A percentile compares a stretch with the other conserved stretches of the same genome.
Conservation (phyloP, 2,888 invertebrate species). For the Agonopterix heracliana region DNA sequence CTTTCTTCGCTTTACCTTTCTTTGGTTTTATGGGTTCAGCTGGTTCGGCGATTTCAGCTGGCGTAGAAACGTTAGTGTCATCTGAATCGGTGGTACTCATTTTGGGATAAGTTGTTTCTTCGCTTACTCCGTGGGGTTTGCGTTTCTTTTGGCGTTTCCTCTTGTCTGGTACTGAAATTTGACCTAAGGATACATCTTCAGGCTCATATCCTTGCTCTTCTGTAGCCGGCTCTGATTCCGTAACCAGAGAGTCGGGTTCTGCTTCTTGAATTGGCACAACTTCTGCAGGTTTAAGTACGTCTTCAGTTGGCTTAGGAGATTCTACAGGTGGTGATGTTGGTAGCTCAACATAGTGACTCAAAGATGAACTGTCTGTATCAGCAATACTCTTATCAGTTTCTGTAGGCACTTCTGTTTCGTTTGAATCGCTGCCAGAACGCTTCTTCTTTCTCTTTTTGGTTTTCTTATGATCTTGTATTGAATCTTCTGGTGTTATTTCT, state of each 20-base stretch:
- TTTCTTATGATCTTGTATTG: slow-evolving; percentile 61
- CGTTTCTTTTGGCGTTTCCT: slow-evolving; percentile 74
- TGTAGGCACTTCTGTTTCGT: slow-evolving; percentile 31
- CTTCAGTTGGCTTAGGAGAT: slow-evolving; percentile 57
- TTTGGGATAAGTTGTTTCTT: slow-evolving; percentile 60
- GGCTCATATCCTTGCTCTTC: slow-evolving; percentile 84
- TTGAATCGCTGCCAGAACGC: slow-evolving; percentile 43
- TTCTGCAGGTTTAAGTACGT: slow-evolving; percentile 34
- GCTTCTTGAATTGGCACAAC: slow-evolving; percentile 30
- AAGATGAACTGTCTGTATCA: slow-evolving; percentile 59
- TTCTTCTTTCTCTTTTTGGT: slow-evolving; percentile 81
- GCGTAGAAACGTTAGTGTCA: slow-evolving; percentile 43
- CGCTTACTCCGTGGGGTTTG: slow-evolving; percentile 48
- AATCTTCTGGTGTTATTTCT: slow-evolving; percentile 19
- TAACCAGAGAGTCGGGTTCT: slow-evolving; percentile 60
- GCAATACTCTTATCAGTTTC: slow-evolving; percentile 55
- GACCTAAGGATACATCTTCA: slow-evolving; percentile 77
- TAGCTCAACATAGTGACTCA: slow-evolving; percentile 61
- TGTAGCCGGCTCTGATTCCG: slow-evolving; percentile 57
- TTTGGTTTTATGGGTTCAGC: slow-evolving; percentile 38
- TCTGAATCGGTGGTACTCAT: slow-evolving; percentile 55
- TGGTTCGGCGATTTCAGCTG: slow-evolving; percentile 40
- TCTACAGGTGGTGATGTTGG: slow-evolving; percentile 64
- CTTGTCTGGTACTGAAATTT: slow-evolving; percentile 33
- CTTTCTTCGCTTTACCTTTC: slow-evolving; percentile 72